Evolutionary conservation across 2,113 vertebrate species (phyloP).

Genomic region (Riparia riparia): DNA sequence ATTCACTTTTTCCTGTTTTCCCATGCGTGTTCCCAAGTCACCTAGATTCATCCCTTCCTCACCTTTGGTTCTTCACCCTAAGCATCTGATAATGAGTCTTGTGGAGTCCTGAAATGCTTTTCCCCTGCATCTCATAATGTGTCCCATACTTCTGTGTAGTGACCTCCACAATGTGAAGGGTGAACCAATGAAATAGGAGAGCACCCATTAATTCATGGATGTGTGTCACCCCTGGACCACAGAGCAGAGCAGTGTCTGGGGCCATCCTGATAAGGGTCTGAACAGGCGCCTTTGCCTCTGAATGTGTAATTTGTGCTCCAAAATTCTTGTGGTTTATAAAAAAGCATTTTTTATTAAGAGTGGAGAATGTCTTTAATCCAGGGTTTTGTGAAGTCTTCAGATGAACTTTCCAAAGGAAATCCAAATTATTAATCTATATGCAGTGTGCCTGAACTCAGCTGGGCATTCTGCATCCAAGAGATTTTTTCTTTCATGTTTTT

Average conservation of each 20-base stretch:
- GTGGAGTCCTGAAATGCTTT: neutral
- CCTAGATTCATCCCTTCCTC: neutral
- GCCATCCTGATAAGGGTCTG: neutral
- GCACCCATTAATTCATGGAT: neutral
- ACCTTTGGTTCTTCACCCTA: neutral
- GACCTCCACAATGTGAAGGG: neutral
- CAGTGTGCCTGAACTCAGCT: neutral
- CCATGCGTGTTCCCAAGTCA: neutral
- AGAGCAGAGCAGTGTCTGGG: neutral
- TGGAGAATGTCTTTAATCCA: neutral
- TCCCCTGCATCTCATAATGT: neutral
- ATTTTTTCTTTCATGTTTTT: conserved; percentile 30
- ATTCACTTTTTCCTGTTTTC: neutral
- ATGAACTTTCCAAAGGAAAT: neutral
- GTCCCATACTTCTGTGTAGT: neutral
- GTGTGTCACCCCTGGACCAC: neutral
- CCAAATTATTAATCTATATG: conserved; percentile 35
- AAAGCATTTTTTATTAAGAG: neutral
- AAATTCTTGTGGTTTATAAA: neutral
- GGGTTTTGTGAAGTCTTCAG: neutral
- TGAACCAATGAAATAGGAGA: neutral
- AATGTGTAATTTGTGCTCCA: neutral
- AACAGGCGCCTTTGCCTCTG: neutral
- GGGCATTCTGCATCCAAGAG: neutral
- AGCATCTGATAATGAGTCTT: neutral